Evolutionary conservation across 2,888 invertebrate genomes (phyloP), one percentile per base, ranked within the genome.

Genomic region (Phania funesta): DNA sequence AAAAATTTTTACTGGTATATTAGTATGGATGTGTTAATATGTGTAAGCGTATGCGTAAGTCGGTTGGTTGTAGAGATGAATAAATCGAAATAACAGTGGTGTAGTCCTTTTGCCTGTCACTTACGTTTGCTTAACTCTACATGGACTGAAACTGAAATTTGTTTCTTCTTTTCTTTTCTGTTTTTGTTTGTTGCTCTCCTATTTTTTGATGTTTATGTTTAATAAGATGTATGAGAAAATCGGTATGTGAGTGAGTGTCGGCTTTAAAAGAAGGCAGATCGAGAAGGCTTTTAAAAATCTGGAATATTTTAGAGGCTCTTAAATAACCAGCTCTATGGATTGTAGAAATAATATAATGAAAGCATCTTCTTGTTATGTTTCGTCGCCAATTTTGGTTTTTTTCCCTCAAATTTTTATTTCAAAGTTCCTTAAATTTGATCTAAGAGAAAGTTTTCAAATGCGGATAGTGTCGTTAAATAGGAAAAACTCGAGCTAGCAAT

Each of bases 101-200:
- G 24, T 50, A 80, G 82, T 84, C 84, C 84, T 85, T 73, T 85
- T 83, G 80, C 71, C 60, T 85, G 84, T 84, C 85, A 80, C 68
- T 80, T 83, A 64, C 41, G 71, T 75, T 83, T 70, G 68, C 56
- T 71, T 76, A 68, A 80, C 68, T 73, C 29, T 52, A 54, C 48
- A 71, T 73, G 48, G 79, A 56, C 50, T 50, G 62, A 22, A 56
- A 76, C 60, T 71, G 52, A 73, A 71, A 71, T 77, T 50, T 9
- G 41, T 71, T 62, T 48, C 50, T 48, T 60, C 13, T 58, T 52
- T 24, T 44, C 16, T 18, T 48, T 62, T 41, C 20, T n/a, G n/a
- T n/a, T n/a, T n/a, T n/a, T n/a, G n/a, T n/a, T 8, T 32, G 32
- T 11, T 60, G 50, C 35, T 70, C 60, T 83, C 74, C 35, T 35